Evolutionary conservation across 2,888 invertebrate genomes (phyloP).

Genomic region (Acanthoscelides obtectus): DNA sequence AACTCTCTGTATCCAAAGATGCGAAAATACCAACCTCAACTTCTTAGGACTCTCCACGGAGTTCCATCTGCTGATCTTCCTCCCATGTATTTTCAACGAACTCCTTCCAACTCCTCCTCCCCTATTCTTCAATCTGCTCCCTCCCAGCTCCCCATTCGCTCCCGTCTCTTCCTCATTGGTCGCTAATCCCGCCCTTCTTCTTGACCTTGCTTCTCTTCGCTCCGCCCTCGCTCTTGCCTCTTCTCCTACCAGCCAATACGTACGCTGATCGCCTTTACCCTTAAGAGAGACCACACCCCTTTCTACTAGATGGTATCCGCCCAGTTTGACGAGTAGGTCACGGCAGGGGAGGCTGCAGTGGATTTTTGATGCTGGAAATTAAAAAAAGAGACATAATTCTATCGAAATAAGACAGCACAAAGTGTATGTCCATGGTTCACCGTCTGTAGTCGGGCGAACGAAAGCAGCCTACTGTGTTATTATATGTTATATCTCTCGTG

Average conservation of each 20-base stretch:
- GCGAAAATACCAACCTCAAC: slow-evolving; percentile 54
- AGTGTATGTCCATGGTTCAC: too few relatives aligned
- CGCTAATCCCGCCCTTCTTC: slow-evolving; percentile 37
- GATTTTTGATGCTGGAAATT: slow-evolving; percentile 66
- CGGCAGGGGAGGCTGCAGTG: slow-evolving; percentile 77
- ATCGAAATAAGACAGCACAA: too few relatives aligned
- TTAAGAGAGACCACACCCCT: slow-evolving; percentile 77
- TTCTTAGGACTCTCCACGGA: slow-evolving; percentile 82
- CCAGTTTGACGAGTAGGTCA: slow-evolving; percentile 61
- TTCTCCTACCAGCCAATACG: slow-evolving; percentile 80
- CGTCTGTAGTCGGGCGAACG: too few relatives aligned
- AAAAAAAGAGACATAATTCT: slow-evolving; percentile 5
- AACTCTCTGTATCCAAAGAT: too few relatives aligned
- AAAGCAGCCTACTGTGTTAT: too few relatives aligned
- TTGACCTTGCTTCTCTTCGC: slow-evolving; percentile 52
- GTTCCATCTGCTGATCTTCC: slow-evolving; percentile 62
- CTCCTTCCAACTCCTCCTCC: slow-evolving; percentile 51
- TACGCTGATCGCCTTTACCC: slow-evolving; percentile 77
- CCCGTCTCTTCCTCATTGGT: not conserved
- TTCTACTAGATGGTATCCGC: slow-evolving; percentile 72
- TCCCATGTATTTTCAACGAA: slow-evolving; percentile 66
- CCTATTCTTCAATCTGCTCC: not conserved
- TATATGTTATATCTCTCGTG: too few relatives aligned
- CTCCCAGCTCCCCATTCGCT: not conserved
- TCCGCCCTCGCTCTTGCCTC: slow-evolving; percentile 57